phyloP scores from a whole-genome alignment of 2,113 vertebrate genomes.

The Dipodomys merriami region DNA sequence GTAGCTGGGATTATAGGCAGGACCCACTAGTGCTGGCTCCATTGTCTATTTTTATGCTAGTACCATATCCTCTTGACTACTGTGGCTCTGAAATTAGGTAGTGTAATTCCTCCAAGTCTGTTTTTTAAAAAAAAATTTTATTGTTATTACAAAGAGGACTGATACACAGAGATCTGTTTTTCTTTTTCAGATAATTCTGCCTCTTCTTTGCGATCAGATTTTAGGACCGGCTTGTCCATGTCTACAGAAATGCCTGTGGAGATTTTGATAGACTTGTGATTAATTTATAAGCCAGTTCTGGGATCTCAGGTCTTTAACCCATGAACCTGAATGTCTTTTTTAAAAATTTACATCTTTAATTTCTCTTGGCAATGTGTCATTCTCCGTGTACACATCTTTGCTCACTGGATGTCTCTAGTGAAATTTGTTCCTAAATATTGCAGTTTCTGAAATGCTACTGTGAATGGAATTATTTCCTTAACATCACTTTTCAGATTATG shows the following conservation, averaged over 20 bases:
- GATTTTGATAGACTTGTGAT: background rate
- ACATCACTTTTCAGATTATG: background rate
- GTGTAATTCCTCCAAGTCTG: no score
- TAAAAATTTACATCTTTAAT: background rate
- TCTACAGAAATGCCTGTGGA: background rate
- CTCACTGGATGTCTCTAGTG: background rate
- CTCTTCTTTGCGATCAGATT: background rate
- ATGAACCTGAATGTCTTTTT: background rate
- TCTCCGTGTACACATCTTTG: background rate
- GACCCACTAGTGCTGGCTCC: background rate
- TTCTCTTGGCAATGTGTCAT: background rate
- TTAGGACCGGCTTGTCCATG: background rate
- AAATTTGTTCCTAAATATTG: background rate
- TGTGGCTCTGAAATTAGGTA: background rate
- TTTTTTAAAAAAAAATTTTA: background rate
- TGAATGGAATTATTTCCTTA: background rate
- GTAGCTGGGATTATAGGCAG: no score
- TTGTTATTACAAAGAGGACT: no score
- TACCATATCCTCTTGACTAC: rapidly evolving
- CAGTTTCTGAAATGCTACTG: background rate
- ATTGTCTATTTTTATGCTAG: background rate
- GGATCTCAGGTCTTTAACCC: background rate
- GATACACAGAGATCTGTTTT: background rate
- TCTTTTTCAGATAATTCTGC: background rate
- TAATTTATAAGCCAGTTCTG: background rate